Evolutionary conservation across 2,113 vertebrate species (phyloP).

Genomic region (Pitta sordida): DNA sequence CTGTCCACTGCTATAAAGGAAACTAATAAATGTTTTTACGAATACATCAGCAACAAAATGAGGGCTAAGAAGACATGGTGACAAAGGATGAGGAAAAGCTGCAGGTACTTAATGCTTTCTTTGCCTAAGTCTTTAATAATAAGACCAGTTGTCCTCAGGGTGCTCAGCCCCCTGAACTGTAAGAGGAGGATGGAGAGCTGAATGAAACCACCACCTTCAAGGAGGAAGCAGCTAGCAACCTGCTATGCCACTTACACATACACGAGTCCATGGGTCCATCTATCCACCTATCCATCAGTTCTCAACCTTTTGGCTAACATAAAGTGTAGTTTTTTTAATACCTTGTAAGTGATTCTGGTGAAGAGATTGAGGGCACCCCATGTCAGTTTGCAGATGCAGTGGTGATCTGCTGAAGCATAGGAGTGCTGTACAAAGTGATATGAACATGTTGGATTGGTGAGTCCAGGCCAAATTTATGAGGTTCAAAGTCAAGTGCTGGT

Average conservation of each 20-base stretch:
- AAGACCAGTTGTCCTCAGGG: neutral
- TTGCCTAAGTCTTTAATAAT: neutral
- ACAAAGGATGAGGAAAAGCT: neutral
- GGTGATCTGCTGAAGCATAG: neutral
- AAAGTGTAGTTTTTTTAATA: neutral
- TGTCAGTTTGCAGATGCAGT: neutral
- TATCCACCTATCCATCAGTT: too few species aligned
- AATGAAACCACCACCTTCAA: neutral
- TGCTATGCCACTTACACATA: neutral
- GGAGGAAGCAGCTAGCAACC: neutral
- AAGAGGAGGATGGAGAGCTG: neutral
- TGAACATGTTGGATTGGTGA: neutral
- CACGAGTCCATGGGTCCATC: too few species aligned
- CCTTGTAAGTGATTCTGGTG: too few species aligned
- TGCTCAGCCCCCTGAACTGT: neutral
- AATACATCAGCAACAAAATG: neutral
- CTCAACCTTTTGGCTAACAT: too few species aligned
- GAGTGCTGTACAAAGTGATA: neutral
- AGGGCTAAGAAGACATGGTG: neutral
- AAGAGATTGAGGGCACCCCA: neutral
- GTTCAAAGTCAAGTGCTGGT: neutral
- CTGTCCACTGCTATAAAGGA: neutral
- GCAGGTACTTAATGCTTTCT: neutral
- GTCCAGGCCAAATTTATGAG: too few species aligned
- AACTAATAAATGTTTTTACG: neutral